Percentiles rank a stretch among this genome's conserved stretches.
Evolutionary conservation across 2,888 invertebrate species (phyloP).

Genomic region (Cabera pusaria): DNA sequence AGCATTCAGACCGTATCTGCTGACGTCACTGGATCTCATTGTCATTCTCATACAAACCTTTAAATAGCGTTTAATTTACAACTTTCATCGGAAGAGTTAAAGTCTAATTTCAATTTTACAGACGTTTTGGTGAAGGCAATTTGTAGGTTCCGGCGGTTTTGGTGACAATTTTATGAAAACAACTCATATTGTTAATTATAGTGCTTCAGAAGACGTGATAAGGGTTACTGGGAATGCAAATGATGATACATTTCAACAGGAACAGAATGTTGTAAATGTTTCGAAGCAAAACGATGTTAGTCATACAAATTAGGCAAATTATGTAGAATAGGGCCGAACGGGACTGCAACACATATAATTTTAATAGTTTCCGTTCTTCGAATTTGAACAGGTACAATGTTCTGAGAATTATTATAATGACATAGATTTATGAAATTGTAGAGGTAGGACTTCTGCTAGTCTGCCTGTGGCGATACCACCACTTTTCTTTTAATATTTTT

Average conservation of each 20-base stretch:
- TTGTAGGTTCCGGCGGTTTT: constrained; percentile 1
- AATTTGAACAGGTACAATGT: too few relatives aligned
- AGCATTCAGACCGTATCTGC: constrained; percentile 54
- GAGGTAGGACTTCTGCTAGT: too few relatives aligned
- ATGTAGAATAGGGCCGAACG: too few relatives aligned
- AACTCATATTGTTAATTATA: too few relatives aligned
- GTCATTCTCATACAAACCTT: constrained; percentile 18
- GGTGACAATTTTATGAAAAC: not conserved
- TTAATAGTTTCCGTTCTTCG: too few relatives aligned
- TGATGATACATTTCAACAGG: not conserved
- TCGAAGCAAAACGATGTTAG: constrained; percentile 18
- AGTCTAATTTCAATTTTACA: constrained; percentile 1
- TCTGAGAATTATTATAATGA: too few relatives aligned
- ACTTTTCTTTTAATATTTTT: too few relatives aligned
- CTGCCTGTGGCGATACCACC: too few relatives aligned
- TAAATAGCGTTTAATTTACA: constrained; percentile 10
- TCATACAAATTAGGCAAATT: constrained; percentile 26
- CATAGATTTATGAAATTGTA: too few relatives aligned
- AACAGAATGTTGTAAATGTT: constrained; percentile 20
- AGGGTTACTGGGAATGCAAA: not conserved
- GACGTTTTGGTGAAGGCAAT: not conserved
- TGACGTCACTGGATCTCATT: constrained; percentile 55
- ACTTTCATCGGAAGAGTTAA: constrained; percentile 5
- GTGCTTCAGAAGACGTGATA: too few relatives aligned
- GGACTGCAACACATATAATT: too few relatives aligned